Evolutionary conservation across 2,888 invertebrate genomes (phyloP), one percentile per base, ranked within the genome.

Genomic region (Hermaeophaga mercurialis): DNA sequence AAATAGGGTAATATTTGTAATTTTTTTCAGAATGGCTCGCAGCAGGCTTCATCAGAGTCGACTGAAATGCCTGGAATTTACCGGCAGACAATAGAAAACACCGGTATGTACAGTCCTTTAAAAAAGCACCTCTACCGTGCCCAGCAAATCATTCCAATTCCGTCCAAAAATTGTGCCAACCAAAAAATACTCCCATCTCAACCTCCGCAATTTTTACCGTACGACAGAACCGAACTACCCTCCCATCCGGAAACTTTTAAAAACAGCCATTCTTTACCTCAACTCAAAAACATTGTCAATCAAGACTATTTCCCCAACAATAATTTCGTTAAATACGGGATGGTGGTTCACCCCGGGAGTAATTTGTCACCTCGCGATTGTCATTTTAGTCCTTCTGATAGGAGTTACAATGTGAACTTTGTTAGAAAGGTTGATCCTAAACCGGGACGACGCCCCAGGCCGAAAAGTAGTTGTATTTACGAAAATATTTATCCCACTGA

Each of bases 41-140:
- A 69, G 34, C 75, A 75, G 63, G 65, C 71, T 48, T 70, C 69
- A 9, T 59, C 68, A 22, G 68, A 66, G 53, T 56, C 66, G 15
- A 52, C 66, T 11, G 73, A 74, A 49, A 63, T 71, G 58, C 70
- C 73, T 4, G 77, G 75, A 49, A 72, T 78, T 50, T 79, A 78
- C 60, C 72, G 78, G 3, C 78, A 78, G 66, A 78, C 76, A 6
- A 72, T 74, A 39, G 78, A 78, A 68, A 75, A 74, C 50, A 73
- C 76, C 64, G 79, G 79, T 79, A 78, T 66, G 79, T 78, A 77
- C 73, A 74, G 73, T 60, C 75, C 75, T 26, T 64, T 76, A 39
- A 75, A 73, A 68, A 75, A 75, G 59, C 73, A 74, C 58, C 61
- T 75, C 31, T 71, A 73, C 43, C 73, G 72, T 44, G 71, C 74